Evolutionary conservation across 2,888 invertebrate species (phyloP).

Genomic region (Spatulosminthurus flaviceps): DNA sequence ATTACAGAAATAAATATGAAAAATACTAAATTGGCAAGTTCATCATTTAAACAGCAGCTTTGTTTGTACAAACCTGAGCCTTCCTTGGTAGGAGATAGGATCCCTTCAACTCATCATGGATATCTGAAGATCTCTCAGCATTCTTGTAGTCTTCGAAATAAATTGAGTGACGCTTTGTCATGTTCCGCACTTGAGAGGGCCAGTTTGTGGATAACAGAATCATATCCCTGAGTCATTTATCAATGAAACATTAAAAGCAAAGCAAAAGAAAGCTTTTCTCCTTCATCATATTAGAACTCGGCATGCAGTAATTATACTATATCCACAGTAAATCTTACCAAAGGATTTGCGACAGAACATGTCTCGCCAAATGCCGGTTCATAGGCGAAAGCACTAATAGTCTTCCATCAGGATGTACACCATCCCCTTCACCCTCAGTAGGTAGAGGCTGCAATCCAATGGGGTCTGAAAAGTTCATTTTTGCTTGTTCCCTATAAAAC

Average conservation of each 20-base stretch:
- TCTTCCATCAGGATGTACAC: neutral
- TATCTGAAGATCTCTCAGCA: neutral
- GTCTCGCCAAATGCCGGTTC: conserved; percentile 49
- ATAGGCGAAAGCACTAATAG: conserved; percentile 36
- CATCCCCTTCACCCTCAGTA: conserved; percentile 3
- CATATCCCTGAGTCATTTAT: conserved; percentile 27
- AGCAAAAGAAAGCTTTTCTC: too few relatives aligned
- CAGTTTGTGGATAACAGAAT: conserved; percentile 28
- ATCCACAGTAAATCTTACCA: conserved; percentile 42
- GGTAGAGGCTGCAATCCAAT: conserved; percentile 33
- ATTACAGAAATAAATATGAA: neutral
- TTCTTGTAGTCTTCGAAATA: conserved; percentile 37
- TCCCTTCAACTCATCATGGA: neutral
- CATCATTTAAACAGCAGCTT: neutral
- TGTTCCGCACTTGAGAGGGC: conserved; percentile 49
- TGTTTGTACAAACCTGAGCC: neutral
- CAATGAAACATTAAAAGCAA: too few relatives aligned
- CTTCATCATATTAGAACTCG: neutral
- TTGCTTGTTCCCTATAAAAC: conserved; percentile 45
- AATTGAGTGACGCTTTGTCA: conserved; percentile 35
- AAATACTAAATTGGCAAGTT: too few relatives aligned
- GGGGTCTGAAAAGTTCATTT: conserved; percentile 52
- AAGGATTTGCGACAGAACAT: conserved; percentile 51
- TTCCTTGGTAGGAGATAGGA: conserved; percentile 28
- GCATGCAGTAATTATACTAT: neutral